Conservation (phyloP, 2,888 invertebrate species). For the Melangyna quadrimaculata region DNA sequence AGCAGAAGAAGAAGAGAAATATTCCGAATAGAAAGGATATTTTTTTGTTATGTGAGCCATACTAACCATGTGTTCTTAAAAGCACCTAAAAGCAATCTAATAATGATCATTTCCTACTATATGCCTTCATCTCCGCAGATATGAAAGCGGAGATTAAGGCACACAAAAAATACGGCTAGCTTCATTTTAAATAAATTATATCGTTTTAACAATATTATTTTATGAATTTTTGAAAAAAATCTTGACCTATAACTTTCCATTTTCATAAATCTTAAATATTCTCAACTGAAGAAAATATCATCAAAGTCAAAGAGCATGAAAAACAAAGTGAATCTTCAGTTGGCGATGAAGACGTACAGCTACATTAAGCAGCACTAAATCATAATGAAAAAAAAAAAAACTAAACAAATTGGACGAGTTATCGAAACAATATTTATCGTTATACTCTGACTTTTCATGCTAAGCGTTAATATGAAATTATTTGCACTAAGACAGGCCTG, state of each 20-base stretch:
- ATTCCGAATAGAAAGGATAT: background rate
- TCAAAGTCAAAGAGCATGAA: background rate
- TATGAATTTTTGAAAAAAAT: background rate
- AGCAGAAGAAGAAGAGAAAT: background rate
- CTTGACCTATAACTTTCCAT: too few relatives aligned
- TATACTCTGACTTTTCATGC: conserved; percentile 63
- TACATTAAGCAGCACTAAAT: background rate
- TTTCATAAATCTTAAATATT: background rate
- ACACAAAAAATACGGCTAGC: too few relatives aligned
- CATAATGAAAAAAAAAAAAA: background rate
- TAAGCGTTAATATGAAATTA: conserved; percentile 48
- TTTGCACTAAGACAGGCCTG: background rate
- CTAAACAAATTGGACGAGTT: background rate
- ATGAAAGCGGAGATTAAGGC: too few relatives aligned
- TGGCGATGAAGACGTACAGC: background rate
- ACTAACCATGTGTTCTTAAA: background rate
- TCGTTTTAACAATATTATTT: too few relatives aligned
- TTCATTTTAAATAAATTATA: too few relatives aligned
- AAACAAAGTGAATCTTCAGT: conserved; percentile 39
- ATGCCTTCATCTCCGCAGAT: too few relatives aligned
- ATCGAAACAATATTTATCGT: conserved; percentile 50
- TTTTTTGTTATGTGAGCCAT: too few relatives aligned
- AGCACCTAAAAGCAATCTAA: too few relatives aligned
- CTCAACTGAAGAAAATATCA: background rate
- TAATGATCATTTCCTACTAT: too few relatives aligned